A percentile compares a stretch with the other conserved stretches of the same genome.
Conservation (phyloP, 2,888 invertebrate genomes). For the Chloroclysta siterata region DNA sequence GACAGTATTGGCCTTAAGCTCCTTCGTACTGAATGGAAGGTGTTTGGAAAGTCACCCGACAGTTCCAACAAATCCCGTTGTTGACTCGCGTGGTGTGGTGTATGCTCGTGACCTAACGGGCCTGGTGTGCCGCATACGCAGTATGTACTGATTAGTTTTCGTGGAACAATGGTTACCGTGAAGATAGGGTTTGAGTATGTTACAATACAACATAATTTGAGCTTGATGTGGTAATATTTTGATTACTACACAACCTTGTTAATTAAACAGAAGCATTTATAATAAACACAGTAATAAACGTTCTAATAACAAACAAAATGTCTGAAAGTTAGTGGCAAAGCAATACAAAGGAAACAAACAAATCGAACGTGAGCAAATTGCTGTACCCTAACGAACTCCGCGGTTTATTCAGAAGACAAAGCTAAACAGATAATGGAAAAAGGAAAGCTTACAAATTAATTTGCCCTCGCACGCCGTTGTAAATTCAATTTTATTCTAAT, state of each 20-base stretch:
- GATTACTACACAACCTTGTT: no score
- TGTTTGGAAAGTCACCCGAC: constrained; percentile 29
- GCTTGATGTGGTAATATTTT: background rate
- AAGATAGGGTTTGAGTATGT: background rate
- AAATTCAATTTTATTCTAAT: constrained; percentile 40
- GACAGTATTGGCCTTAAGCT: constrained; percentile 4
- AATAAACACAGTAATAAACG: background rate
- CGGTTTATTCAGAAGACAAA: constrained; percentile 24
- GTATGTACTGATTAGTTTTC: constrained; percentile 48
- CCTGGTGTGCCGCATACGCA: constrained; percentile 42
- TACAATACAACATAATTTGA: background rate
- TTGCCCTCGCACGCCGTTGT: constrained; percentile 30
- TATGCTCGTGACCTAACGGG: constrained; percentile 64
- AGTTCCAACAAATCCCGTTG: constrained; percentile 53
- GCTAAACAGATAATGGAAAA: constrained; percentile 29
- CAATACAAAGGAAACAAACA: background rate
- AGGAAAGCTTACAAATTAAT: constrained; percentile 38
- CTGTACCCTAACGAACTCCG: constrained; percentile 8
- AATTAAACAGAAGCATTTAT: background rate
- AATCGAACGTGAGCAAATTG: constrained; percentile 2
- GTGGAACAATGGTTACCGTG: constrained; percentile 43
- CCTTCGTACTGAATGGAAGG: constrained; percentile 15
- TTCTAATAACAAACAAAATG: background rate
- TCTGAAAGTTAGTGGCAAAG: background rate
- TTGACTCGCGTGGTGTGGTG: constrained; percentile 56